Base-by-base conservation (phyloP, 2,888 invertebrate species). In the Nipponacmea schrenckii region DNA sequence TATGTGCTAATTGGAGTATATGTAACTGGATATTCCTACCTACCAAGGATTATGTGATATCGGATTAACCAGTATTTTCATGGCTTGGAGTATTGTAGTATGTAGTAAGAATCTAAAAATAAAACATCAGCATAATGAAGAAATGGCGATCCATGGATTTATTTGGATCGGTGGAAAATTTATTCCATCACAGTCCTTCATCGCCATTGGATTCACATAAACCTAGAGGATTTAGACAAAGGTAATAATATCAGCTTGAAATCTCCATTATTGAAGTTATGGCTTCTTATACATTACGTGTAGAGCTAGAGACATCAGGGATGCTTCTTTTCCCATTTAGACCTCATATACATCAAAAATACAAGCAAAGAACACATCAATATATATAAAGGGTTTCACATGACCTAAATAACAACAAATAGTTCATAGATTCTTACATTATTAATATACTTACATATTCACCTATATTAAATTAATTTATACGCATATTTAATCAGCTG, bases 101-200 rank as follows among this genome's bases (percentile, higher is more conserved):
- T 31, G 44, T 31, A 27, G 26, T 44, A 17, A 65, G 44, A 15
- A 0, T 14, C 5, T 10, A 8, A 17, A 62, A 24, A 24, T 26
- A 44, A 31, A 71, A 44, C 44, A 81, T 80, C 80, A 78, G 80
- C 10, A 74, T 83, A 44, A 74, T 74, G 46, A 82, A 83, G 74
- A 84, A 82, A 79, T 84, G 84, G 84, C 77, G 80, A 7, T 84
- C 84, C n/a, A 79, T 84, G 83, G 84, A 84, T 78, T 76, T 83
- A 69, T 81, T 80, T 75, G 77, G 74, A 17, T 74, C 76, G 8
- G 56, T 72, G 56, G 74, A 76, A 26, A 74, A 68, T 64, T 69
- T 74, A 1, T 72, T 72, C 67, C 69, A 68, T 70, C 17, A 62
- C 62, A 3, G 12, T 24, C 24, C 64, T n/a, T 62, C 64, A 20